Evolutionary conservation across 2,888 invertebrate genomes (phyloP).

Genomic region (Microchrysa polita): DNA sequence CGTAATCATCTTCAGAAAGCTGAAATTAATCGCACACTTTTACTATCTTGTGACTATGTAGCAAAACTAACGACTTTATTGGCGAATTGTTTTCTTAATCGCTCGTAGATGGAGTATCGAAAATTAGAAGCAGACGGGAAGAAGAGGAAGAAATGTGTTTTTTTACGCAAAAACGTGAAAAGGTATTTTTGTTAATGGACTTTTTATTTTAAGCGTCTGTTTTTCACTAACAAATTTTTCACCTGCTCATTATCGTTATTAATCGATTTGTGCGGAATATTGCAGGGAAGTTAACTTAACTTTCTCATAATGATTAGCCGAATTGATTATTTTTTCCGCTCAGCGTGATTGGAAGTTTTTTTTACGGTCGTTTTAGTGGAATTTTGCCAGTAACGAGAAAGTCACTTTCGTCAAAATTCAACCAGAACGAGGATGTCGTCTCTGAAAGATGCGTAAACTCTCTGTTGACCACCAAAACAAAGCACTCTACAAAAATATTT

Average conservation of each 20-base stretch:
- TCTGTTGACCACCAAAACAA: not conserved
- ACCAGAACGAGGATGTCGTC: too few species aligned
- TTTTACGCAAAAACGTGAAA: slow-evolving; percentile 12
- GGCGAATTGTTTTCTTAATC: slow-evolving; percentile 23
- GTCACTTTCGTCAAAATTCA: too few species aligned
- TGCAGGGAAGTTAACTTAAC: slow-evolving; percentile 5
- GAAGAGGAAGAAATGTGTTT: slow-evolving; percentile 1
- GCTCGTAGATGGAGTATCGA: too few species aligned
- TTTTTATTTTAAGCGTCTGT: slow-evolving; percentile 11
- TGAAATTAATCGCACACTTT: slow-evolving; percentile 40
- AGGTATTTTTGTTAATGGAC: not conserved
- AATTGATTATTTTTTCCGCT: not conserved
- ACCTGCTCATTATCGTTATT: not conserved
- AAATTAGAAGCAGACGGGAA: not conserved
- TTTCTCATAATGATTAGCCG: not conserved
- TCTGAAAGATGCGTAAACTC: too few species aligned
- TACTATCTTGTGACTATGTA: too few species aligned
- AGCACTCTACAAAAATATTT: slow-evolving; percentile 17
- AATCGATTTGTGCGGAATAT: not conserved
- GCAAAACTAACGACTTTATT: slow-evolving; percentile 10
- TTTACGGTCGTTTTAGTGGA: too few species aligned
- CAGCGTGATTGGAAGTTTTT: too few species aligned
- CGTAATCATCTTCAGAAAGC: slow-evolving; percentile 39
- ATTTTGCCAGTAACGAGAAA: too few species aligned
- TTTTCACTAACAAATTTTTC: not conserved